Evolutionary conservation across 2,888 invertebrate species (phyloP), one percentile per base, ranked within the genome.

Genomic region (Marasmarcha lunaedactyla): DNA sequence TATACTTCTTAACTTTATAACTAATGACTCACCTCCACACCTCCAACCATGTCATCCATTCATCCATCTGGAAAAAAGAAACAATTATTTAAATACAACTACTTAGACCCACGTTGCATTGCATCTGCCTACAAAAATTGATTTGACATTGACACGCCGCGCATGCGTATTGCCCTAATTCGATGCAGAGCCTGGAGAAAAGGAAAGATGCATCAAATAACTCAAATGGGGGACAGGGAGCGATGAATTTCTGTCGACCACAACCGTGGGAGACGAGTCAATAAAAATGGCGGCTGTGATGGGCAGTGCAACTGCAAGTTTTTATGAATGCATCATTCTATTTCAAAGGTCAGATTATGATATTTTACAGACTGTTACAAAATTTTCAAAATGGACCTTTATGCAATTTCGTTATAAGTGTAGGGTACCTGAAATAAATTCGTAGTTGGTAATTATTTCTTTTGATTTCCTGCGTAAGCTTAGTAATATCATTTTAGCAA

Each of bases 91-190:
- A 55, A 49, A 52, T 49, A 35, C 39, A 36, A 48, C 48, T 50
- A 51, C 57, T 54, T 49, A 46, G 47, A 51, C 51, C 47, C 53
- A 60, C 58, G 48, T 46, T 44, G 51, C 53, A 70, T 72, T 81
- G 81, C 81, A 81, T 77, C 77, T 72, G 74, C 76, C 68, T 76
- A 76, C 66, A 57, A 67, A 63, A 72, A 83, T 83, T 83, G 83
- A 83, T 83, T 83, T 79, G 83, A 83, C 81, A 81, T 83, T 83
- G 83, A 77, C 67, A 64, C 56, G 58, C 53, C 58, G 65, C 83
- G 83, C 83, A 83, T 83, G 83, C 83, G 83, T 72, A 71, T 67
- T 71, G 73, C 62, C 76, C 73, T 71, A 79, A 73, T 81, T 79
- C 63, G 54, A 50, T 61, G 56, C 62, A 62, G 57, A 55, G 57